Percentiles rank a stretch among this genome's conserved stretches.
Evolutionary conservation across 2,888 invertebrate species (phyloP).

Genomic region (Leuctra nigra): DNA sequence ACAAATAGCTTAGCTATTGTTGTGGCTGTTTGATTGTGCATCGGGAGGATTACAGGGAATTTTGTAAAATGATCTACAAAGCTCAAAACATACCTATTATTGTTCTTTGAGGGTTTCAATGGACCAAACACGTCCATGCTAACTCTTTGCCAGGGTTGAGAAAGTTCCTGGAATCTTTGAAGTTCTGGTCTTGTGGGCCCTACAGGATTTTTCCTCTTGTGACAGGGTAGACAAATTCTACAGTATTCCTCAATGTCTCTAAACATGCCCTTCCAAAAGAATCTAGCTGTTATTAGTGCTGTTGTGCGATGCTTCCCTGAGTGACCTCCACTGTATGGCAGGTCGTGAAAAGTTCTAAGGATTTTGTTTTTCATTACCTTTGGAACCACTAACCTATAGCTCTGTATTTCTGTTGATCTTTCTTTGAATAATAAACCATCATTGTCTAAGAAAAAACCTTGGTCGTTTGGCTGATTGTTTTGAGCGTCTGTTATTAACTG

Average conservation of each 20-base stretch:
- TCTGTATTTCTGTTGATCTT: slow-evolving; percentile 1
- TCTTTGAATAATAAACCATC: slow-evolving; percentile 19
- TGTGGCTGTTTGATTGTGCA: background rate
- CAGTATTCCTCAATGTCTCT: slow-evolving; percentile 5
- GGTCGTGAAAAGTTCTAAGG: slow-evolving; percentile 15
- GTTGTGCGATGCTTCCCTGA: slow-evolving; percentile 8
- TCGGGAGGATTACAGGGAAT: background rate
- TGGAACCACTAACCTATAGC: slow-evolving; percentile 18
- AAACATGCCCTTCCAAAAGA: slow-evolving; percentile 21
- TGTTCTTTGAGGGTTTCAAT: background rate
- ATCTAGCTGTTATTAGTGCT: slow-evolving; percentile 6
- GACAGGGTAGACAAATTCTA: slow-evolving; percentile 17
- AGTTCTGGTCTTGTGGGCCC: slow-evolving; percentile 15
- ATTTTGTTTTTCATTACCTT: slow-evolving; percentile 16
- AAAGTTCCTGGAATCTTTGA: slow-evolving; percentile 11
- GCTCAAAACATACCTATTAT: slow-evolving; percentile 1
- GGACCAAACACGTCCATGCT: slow-evolving; percentile 7
- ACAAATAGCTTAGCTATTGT: background rate
- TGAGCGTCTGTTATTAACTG: background rate
- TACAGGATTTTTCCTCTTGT: slow-evolving; percentile 13
- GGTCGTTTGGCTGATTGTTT: background rate
- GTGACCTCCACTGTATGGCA: slow-evolving; percentile 18
- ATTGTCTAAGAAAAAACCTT: slow-evolving; percentile 17
- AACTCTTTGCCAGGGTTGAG: slow-evolving; percentile 8
- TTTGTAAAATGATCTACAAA: slow-evolving; percentile 2